Percentiles rank a stretch among this genome's conserved stretches.
phyloP scores from a whole-genome alignment of 2,888 invertebrate genomes.

The Mycalesis mineus region DNA sequence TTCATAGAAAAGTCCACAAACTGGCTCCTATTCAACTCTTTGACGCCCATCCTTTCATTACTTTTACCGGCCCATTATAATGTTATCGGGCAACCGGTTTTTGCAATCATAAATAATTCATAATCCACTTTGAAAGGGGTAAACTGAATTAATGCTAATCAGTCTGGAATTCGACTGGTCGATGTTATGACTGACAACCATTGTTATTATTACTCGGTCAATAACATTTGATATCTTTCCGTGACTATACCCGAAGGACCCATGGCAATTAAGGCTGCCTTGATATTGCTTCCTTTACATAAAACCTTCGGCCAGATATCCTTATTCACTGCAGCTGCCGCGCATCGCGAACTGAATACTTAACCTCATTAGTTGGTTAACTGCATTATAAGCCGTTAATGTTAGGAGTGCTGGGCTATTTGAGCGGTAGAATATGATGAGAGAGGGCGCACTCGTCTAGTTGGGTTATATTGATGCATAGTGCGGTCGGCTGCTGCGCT shows the following conservation, averaged over 20 bases:
- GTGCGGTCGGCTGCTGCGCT: constrained; percentile 69
- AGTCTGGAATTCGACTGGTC: constrained; percentile 37
- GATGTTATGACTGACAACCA: constrained; percentile 40
- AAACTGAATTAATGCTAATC: constrained; percentile 43
- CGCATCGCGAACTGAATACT: constrained; percentile 60
- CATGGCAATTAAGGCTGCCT: constrained; percentile 18
- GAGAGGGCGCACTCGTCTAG: constrained; percentile 35
- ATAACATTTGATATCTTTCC: constrained; percentile 41
- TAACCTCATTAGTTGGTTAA: constrained; percentile 70
- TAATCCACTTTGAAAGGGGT: constrained; percentile 46
- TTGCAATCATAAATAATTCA: constrained; percentile 53
- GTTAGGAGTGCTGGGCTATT: constrained; percentile 34
- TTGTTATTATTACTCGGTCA: constrained; percentile 37
- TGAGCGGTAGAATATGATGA: constrained; percentile 23
- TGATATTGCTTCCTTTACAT: constrained; percentile 13
- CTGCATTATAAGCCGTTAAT: constrained; percentile 59
- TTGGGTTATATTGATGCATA: constrained; percentile 62
- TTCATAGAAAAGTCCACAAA: constrained; percentile 44
- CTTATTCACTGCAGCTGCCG: constrained; percentile 61
- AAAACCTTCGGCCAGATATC: constrained; percentile 21
- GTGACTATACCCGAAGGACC: background rate
- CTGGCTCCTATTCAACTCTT: constrained; percentile 30
- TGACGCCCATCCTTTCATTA: constrained; percentile 38
- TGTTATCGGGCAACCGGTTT: constrained; percentile 48
- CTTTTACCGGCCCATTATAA: constrained; percentile 9